Evolutionary conservation across 2,888 invertebrate species (phyloP).

Genomic region (Microdon myrmicae): DNA sequence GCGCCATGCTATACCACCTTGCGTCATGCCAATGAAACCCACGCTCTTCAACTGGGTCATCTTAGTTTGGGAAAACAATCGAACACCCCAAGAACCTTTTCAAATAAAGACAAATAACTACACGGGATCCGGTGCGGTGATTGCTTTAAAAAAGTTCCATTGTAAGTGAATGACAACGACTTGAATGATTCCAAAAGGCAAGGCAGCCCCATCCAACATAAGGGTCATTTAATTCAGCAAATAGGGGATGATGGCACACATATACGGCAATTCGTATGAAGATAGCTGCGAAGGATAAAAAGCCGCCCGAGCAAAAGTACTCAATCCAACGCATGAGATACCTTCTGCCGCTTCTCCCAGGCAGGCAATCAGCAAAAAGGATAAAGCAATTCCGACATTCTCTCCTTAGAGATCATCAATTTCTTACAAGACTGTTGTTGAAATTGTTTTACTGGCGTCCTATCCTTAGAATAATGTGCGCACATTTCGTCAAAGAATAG

Average conservation of each 20-base stretch:
- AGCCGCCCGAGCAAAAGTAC: too few species aligned
- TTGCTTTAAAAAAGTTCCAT: conserved; percentile 22
- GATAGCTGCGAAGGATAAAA: conserved; percentile 12
- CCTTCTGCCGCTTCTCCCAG: too few species aligned
- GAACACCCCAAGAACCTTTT: too few species aligned
- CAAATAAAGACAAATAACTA: too few species aligned
- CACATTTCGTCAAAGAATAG: conserved; percentile 30
- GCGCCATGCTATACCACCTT: too few species aligned
- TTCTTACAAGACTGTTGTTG: conserved; percentile 32
- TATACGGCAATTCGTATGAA: not conserved
- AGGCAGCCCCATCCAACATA: conserved; percentile 43
- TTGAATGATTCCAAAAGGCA: too few species aligned
- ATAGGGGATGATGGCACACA: conserved; percentile 42
- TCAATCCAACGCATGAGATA: too few species aligned
- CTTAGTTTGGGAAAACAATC: too few species aligned
- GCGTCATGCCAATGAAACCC: too few species aligned
- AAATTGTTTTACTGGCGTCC: conserved; percentile 49
- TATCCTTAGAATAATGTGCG: conserved; percentile 42
- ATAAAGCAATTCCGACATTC: conserved; percentile 39
- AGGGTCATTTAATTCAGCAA: conserved; percentile 52
- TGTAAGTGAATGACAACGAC: conserved; percentile 42
- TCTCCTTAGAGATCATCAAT: conserved; percentile 41
- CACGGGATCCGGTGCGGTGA: conserved; percentile 14
- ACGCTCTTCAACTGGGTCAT: too few species aligned
- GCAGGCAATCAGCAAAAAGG: conserved; percentile 49